Base-by-base conservation (phyloP, 2,888 invertebrate genomes). In the Heliconius aoede region DNA sequence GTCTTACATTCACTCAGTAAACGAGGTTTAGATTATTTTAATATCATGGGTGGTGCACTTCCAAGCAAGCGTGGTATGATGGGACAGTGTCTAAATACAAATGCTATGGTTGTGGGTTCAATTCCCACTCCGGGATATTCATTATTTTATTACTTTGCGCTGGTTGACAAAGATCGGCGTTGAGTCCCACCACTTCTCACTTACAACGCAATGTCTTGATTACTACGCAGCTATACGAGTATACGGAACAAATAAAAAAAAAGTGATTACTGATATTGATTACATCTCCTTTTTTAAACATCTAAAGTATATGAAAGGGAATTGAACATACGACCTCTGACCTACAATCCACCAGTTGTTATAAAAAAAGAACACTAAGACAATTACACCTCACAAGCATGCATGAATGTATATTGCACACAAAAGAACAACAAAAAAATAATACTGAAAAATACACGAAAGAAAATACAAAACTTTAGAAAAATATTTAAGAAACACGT, bases 401-500 rank as follows among this genome's bases (percentile, higher is more conserved):
- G 46, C 55, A 55, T n/a, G 3, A 55, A 55, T 21, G 4, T 11
- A 62, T 4, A 62, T 21, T 62, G 21, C 30, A 32, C 30, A 64
- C n/a, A 13, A 21, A 64, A 3, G 21, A n/a, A 64, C 32, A 64
- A 64, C 4, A 21, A 62, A 64, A n/a, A 64, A 32, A 62, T 62
- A 46, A 68, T 67, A 64, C 40, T 71, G 30, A 51, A 51, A 69
- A 60, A 24, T 30, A 32, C 36, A 32, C 15, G 9, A 60, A 60
- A 36, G 18, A 60, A 60, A 40, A 72, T 51, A 73, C 60, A 68
- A 65, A 18, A 46, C n/a, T 30, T n/a, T 36, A 60, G 69, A 30
- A 69, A 69, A 69, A 69, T 69, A 76, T 72, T 65, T 60, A 67
- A 65, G 28, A 46, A 55, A 65, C 36, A 58, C 72, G 71, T 58